These are phyloP conservation scores for Orchesella flavescens DNA, from an alignment of 2,888 invertebrate genomes.

Conservation along the genomic window DNA sequence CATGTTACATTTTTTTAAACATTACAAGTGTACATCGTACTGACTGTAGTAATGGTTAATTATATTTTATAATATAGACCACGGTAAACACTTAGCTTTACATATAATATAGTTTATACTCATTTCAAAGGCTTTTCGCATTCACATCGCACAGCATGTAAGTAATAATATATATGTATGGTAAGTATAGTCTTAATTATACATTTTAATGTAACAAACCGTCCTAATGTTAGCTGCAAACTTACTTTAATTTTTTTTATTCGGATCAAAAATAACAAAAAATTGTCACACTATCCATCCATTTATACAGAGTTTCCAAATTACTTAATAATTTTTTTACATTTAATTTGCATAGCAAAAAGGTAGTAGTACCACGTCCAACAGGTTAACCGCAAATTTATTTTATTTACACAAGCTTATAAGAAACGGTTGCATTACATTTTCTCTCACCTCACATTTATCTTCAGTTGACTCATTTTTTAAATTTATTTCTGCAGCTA, in stretches of 20 bases:
- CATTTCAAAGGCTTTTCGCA: slow-evolving; percentile 34
- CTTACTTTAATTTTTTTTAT: not conserved
- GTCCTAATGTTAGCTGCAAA: slow-evolving; percentile 5
- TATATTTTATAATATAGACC: not conserved
- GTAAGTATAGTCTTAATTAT: not conserved
- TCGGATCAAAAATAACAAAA: not conserved
- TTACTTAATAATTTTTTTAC: not conserved
- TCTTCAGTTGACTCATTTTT: too few relatives aligned
- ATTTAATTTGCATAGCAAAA: not conserved
- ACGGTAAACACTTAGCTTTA: not conserved
- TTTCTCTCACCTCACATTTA: too few relatives aligned
- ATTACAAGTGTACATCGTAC: too few relatives aligned
- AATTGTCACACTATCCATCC: too few relatives aligned
- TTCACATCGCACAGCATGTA: slow-evolving; percentile 24
- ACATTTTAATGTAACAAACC: not conserved
- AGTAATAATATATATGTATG: not conserved
- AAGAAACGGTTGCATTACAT: not conserved
- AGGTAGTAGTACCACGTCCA: not conserved
- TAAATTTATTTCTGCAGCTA: too few relatives aligned
- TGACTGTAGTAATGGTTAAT: not conserved
- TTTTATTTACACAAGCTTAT: not conserved
- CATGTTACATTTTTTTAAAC: not conserved
- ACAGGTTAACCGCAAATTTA: not conserved
- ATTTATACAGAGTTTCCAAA: too few relatives aligned
- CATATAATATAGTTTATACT: slow-evolving; percentile 9